phyloP scores from a whole-genome alignment of 2,113 vertebrate genomes.

The Blennius ocellaris region DNA sequence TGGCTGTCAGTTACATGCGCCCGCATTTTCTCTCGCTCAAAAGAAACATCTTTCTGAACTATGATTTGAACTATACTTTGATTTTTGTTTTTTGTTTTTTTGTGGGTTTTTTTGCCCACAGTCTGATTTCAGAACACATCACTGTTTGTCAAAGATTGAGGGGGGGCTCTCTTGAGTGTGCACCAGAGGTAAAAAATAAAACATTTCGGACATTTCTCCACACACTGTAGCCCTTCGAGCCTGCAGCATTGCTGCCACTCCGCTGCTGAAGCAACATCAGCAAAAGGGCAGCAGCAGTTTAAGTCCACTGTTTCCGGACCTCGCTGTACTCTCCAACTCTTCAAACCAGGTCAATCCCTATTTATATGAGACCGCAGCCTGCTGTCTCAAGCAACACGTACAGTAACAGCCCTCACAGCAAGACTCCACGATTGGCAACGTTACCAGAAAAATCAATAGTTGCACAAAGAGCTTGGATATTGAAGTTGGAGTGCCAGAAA shows the following conservation, averaged over 20 bases:
- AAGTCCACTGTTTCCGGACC: not conserved
- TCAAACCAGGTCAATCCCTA: slow-evolving; percentile 26
- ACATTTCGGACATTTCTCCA: slow-evolving; percentile 16
- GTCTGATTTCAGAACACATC: not conserved
- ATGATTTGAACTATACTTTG: no score
- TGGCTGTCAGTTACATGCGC: not conserved
- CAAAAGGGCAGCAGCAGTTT: not conserved
- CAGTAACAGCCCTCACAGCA: not conserved
- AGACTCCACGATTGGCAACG: slow-evolving; percentile 16
- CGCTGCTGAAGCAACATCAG: slow-evolving; percentile 18
- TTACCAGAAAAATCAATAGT: slow-evolving; percentile 36
- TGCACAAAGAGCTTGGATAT: slow-evolving; percentile 29
- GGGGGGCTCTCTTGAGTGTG: slow-evolving; percentile 7
- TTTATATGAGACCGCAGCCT: not conserved
- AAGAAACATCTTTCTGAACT: not conserved
- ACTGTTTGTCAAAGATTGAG: not conserved
- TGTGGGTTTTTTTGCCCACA: slow-evolving; percentile 1
- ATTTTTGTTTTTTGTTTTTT: not conserved
- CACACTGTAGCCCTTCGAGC: slow-evolving; percentile 5
- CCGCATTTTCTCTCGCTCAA: not conserved
- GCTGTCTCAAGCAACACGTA: not conserved
- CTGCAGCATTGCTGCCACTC: slow-evolving; percentile 11
- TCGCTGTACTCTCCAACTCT: slow-evolving; percentile 6
- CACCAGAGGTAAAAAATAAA: not conserved
- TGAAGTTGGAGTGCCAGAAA: not conserved